Evolutionary conservation across 2,797 vertebrate genomes (phyloP), one percentile per base, ranked within the genome.

Genomic region (Pseudochirops corinnae): DNA sequence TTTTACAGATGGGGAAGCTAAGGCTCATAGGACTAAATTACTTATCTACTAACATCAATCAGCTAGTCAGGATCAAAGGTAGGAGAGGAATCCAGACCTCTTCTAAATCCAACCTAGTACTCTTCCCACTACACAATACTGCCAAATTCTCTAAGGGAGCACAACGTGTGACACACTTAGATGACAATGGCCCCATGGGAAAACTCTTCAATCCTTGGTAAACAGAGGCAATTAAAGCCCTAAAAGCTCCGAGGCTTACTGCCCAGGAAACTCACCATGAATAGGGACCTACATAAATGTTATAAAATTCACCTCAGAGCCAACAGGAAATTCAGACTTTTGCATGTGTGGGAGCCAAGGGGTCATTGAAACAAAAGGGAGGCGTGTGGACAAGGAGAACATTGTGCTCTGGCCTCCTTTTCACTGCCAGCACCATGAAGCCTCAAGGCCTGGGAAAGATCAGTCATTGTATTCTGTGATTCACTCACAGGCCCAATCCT

Each of bases 291-390:
- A 98, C 98, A 99, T 98, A 99, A 98, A 99, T 96, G 98, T 98
- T 99, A 99, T 98, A 99, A 99, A 99, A 99, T 98, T 98, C 98
- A 98, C 98, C 98, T 98, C 98, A 95, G 98, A 98, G 98, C 98
- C 98, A 98, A 99, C 98, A 99, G 98, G 98, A 99, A 99, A 99
- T 99, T 99, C 98, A 98, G 98, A 98, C 97, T 98, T 98, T 98
- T 97, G 98, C 98, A 97, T 98, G 97, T 98, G 98, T 98, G 97
- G 97, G 97, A 98, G 97, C 97, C 98, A 98, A 98, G 97, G 97
- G 98, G 95, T 97, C 98, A 97, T 98, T 97, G 98, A 98, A 98
- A 98, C 98, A 98, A 98, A 98, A 98, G 97, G 97, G 98, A 98
- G 98, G 98, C 56, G 62, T 96, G 91, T 93, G 50, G 96, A 98